Conservation (phyloP, 2,797 vertebrate genomes). For the Nannoperca obscura region DNA sequence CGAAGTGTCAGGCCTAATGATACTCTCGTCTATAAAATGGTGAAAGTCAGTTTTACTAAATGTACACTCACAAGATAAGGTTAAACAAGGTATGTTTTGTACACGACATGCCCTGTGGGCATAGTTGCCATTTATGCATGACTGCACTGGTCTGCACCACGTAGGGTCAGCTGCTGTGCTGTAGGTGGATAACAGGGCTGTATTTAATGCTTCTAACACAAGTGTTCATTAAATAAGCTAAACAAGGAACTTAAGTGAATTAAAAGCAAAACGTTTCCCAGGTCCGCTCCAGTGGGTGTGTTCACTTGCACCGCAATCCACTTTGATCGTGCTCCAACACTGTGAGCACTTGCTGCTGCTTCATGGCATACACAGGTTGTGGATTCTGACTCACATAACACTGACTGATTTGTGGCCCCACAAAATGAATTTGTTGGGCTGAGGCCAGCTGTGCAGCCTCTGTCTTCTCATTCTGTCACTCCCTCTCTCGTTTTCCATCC, state of each 20-base stretch:
- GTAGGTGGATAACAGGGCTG: constrained; percentile 62
- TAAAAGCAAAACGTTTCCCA: constrained; percentile 55
- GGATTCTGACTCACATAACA: constrained; percentile 61
- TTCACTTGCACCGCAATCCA: constrained; percentile 47
- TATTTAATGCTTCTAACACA: constrained; percentile 52
- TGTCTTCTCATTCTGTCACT: constrained; percentile 61
- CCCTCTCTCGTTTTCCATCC: constrained; percentile 58
- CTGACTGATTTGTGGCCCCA: constrained; percentile 74
- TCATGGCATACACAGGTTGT: constrained; percentile 56
- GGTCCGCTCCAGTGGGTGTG: constrained; percentile 29
- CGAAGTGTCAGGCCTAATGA: constrained; percentile 26
- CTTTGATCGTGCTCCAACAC: constrained; percentile 66
- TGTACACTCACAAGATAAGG: constrained; percentile 61
- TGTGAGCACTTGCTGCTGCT: constrained; percentile 53
- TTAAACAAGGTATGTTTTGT: constrained; percentile 72
- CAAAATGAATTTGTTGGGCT: constrained; percentile 76
- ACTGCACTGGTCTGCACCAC: constrained; percentile 66
- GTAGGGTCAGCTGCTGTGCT: constrained; percentile 62
- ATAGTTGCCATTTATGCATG: constrained; percentile 81
- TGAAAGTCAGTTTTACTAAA: constrained; percentile 62
- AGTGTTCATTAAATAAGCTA: constrained; percentile 58
- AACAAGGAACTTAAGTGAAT: constrained; percentile 65
- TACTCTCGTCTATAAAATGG: constrained; percentile 31
- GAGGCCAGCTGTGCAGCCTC: constrained; percentile 72
- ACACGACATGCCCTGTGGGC: constrained; percentile 61